Percentiles rank a stretch among this genome's conserved stretches.
Conservation (phyloP, 2,113 vertebrate species). For the Bucco capensis region DNA sequence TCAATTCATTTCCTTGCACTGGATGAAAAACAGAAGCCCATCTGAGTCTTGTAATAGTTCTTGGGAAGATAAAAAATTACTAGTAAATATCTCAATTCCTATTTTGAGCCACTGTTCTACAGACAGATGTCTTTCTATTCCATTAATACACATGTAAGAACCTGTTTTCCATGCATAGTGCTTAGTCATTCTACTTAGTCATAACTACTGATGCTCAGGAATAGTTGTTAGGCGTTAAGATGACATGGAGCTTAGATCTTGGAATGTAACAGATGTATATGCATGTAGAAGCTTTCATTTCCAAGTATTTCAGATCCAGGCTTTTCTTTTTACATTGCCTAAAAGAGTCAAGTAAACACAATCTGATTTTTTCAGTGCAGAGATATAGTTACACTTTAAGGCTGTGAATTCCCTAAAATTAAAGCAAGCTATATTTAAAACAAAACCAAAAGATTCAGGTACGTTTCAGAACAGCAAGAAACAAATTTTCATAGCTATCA, state of each 20-base stretch:
- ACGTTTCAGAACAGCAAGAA: background rate
- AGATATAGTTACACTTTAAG: background rate
- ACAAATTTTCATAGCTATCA: background rate
- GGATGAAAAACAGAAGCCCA: background rate
- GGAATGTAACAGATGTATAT: background rate
- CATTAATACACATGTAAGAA: background rate
- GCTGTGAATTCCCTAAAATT: background rate
- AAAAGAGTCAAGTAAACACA: background rate
- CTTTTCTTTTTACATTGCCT: background rate
- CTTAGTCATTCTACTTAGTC: background rate
- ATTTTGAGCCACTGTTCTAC: background rate
- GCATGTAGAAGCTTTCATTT: background rate
- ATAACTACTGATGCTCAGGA: background rate
- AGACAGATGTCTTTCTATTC: background rate
- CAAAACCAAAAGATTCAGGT: background rate
- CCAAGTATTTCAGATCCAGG: background rate
- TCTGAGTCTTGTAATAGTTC: background rate
- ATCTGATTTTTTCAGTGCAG: background rate
- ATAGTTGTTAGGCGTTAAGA: background rate
- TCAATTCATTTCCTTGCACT: background rate
- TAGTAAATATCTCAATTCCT: background rate
- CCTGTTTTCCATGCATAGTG: background rate
- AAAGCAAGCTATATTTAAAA: background rate
- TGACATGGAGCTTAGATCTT: background rate
- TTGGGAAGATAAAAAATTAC: background rate